A percentile compares a stretch with the other conserved stretches of the same genome.
phyloP scores from a whole-genome alignment of 2,888 invertebrate genomes.

The Agrilus cyanescens region DNA sequence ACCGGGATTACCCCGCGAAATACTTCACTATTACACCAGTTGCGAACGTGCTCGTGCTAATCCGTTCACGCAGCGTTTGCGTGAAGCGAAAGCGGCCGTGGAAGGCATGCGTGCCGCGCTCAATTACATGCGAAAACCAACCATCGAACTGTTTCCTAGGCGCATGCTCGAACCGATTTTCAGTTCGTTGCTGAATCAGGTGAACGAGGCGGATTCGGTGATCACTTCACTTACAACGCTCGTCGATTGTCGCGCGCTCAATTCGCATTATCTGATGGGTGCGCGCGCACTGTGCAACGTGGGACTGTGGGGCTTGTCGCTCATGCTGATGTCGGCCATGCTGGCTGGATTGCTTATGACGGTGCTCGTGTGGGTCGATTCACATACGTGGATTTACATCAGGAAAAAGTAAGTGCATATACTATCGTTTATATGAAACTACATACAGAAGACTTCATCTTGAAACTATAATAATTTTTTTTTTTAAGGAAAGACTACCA shows the following conservation, averaged over 20 bases:
- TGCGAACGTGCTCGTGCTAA: conserved; percentile 70
- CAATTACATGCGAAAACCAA: conserved; percentile 38
- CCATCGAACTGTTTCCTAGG: conserved; percentile 39
- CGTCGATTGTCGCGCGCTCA: conserved; percentile 73
- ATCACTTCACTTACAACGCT: conserved; percentile 55
- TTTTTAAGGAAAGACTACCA: conserved; percentile 60
- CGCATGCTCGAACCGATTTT: conserved; percentile 57
- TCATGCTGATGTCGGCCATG: conserved; percentile 78
- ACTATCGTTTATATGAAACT: conserved; percentile 1
- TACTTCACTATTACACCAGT: conserved; percentile 58
- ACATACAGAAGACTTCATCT: too few species aligned
- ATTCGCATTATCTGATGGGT: conserved; percentile 70
- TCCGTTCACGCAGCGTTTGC: conserved; percentile 68
- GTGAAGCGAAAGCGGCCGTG: conserved; percentile 48
- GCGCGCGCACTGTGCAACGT: conserved; percentile 74
- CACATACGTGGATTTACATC: conserved; percentile 95
- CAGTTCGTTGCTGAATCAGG: conserved; percentile 64
- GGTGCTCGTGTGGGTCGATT: conserved; percentile 86
- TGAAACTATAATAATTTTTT: conserved; percentile 2
- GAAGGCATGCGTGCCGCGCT: conserved; percentile 41
- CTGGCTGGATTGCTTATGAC: conserved; percentile 84
- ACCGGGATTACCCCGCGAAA: conserved; percentile 31
- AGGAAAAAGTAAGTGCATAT: conserved; percentile 60
- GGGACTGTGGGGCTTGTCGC: conserved; percentile 67
- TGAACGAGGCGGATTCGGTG: conserved; percentile 64